Evolutionary conservation across 2,888 invertebrate species (phyloP).

Genomic region (Cremastinae sp.): DNA sequence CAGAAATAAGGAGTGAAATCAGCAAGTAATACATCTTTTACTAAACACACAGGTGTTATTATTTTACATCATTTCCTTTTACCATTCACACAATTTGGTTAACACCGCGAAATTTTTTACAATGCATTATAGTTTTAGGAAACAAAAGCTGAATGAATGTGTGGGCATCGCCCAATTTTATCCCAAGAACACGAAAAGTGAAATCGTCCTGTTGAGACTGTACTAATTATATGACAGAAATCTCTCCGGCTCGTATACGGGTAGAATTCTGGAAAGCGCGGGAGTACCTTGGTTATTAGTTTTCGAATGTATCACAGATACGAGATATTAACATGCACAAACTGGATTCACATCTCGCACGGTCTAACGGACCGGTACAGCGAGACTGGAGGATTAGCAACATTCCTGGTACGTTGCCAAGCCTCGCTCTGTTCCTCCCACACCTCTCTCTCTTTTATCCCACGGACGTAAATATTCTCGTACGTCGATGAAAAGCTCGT

Average conservation of each 20-base stretch:
- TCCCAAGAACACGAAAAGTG: background rate
- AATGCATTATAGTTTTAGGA: no score
- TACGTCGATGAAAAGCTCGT: background rate
- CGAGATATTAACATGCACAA: conserved; percentile 46
- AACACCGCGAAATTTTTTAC: no score
- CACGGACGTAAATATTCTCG: conserved; percentile 1
- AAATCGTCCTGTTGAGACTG: conserved; percentile 26
- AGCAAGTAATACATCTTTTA: no score
- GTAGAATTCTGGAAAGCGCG: background rate
- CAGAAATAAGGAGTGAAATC: no score
- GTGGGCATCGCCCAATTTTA: no score
- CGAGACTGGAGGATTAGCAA: conserved; percentile 68
- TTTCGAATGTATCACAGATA: conserved; percentile 46
- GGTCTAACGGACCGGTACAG: conserved; percentile 57
- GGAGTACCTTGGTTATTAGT: background rate
- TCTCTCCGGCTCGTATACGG: conserved; percentile 14
- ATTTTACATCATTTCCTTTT: no score
- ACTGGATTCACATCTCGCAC: conserved; percentile 51
- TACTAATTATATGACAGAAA: conserved; percentile 20
- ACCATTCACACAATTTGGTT: no score
- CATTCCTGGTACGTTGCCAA: conserved; percentile 70
- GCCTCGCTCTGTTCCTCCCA: conserved; percentile 31
- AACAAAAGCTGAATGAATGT: no score
- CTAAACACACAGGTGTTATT: no score
- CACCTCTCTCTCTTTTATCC: conserved; percentile 22